Evolutionary conservation across 2,113 vertebrate species (phyloP).

Genomic region (Poeciliopsis retropinna): DNA sequence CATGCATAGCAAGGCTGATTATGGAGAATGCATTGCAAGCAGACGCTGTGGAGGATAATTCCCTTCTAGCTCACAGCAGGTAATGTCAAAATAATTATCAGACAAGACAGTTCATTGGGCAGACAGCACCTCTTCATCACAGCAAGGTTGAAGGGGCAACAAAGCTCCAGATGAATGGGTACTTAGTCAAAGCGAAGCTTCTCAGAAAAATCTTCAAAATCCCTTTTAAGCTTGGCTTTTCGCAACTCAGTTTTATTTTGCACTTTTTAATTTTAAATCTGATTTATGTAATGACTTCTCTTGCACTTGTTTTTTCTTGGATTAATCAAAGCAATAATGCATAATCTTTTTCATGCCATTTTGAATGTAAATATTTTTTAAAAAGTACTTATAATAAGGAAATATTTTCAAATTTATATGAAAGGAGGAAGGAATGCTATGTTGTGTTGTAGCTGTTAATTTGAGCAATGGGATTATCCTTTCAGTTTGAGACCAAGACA

Average conservation of each 20-base stretch:
- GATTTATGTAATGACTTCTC: not conserved
- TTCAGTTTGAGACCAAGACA: too few species aligned
- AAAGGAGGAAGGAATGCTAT: too few species aligned
- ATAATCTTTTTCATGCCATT: too few species aligned
- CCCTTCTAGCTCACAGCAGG: slow-evolving; percentile 53
- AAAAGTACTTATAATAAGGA: too few species aligned
- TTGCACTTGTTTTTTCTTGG: too few species aligned
- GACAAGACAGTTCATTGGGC: slow-evolving; percentile 67
- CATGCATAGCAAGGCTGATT: slow-evolving; percentile 48
- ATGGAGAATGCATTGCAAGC: slow-evolving; percentile 58
- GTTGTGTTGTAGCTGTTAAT: too few species aligned
- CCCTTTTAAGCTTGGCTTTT: not conserved
- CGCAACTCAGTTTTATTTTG: not conserved
- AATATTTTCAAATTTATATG: too few species aligned
- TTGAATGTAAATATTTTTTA: too few species aligned
- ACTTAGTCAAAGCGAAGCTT: slow-evolving; percentile 3
- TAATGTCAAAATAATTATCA: slow-evolving; percentile 72
- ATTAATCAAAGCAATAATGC: too few species aligned
- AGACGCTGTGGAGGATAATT: slow-evolving; percentile 55
- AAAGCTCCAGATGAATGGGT: slow-evolving; percentile 38
- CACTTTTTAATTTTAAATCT: not conserved
- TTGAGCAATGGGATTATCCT: too few species aligned
- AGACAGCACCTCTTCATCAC: slow-evolving; percentile 66
- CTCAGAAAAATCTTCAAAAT: slow-evolving; percentile 13
- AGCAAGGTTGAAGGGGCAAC: slow-evolving; percentile 44